Percentiles rank a stretch among this genome's conserved stretches.
Evolutionary conservation across 2,113 vertebrate species (phyloP).

Genomic region (Campylorhamphus procurvoides): DNA sequence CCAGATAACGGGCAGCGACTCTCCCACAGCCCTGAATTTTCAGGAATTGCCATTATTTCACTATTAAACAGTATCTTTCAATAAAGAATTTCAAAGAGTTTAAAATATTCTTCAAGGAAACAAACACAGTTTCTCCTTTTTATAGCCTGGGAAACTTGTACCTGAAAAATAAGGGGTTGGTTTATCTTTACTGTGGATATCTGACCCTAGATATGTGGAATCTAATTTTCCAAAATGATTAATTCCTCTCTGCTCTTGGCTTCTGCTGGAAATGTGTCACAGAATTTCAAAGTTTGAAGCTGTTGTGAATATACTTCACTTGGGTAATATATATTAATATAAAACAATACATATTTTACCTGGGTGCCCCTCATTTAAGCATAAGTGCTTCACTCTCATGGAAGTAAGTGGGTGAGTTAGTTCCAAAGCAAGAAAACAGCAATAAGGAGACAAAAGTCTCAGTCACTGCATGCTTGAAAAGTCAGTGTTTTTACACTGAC

Average conservation of each 20-base stretch:
- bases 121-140: neutral
- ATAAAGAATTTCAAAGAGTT: neutral
- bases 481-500: conserved; percentile 52
- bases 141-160: accelerated
- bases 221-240: neutral
- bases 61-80: neutral
- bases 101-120: neutral
- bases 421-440: neutral
- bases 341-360: neutral
- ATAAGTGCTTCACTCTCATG: neutral
- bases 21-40: conserved; percentile 16
- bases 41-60: neutral
- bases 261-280: neutral
- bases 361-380: neutral
- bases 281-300: neutral
- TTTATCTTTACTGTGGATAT: neutral
- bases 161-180: neutral
- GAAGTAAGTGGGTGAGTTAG: neutral
- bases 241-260: neutral
- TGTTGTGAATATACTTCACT: neutral
- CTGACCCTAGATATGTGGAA: neutral
- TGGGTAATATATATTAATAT: neutral
- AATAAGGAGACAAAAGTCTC: neutral
- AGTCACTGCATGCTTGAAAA: conserved; percentile 25
- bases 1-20: neutral